Conservation (phyloP, 1,140 invertebrate species). For the Spodoptera litura region DNA sequence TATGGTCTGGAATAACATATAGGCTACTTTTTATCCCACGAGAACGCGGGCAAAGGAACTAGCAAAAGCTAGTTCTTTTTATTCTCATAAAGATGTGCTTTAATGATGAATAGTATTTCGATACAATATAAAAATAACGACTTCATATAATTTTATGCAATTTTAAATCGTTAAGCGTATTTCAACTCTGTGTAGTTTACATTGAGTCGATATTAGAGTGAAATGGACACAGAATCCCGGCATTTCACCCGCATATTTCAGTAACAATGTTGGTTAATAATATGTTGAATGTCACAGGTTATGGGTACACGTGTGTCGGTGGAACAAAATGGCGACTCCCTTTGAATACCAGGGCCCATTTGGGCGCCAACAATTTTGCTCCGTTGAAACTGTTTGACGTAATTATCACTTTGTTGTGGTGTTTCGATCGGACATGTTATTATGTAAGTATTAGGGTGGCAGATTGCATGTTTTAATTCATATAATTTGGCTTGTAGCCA, state of each 20-base stretch:
- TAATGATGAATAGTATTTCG: no score
- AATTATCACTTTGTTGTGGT: conserved; percentile 38
- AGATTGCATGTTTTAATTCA: neutral
- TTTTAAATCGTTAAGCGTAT: no score
- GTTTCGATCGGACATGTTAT: neutral
- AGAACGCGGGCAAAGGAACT: no score
- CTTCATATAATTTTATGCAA: no score
- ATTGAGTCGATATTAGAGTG: no score
- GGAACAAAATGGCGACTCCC: conserved; percentile 55
- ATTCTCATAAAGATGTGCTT: no score
- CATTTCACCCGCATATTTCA: conserved; percentile 32
- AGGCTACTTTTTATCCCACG: no score
- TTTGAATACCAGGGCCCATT: conserved; percentile 58
- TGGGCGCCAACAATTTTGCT: conserved; percentile 52
- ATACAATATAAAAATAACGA: no score
- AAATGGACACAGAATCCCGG: conserved; percentile 13
- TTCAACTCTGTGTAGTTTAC: no score
- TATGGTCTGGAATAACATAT: no score
- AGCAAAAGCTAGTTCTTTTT: no score
- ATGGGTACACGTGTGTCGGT: conserved; percentile 65
- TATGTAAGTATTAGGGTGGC: neutral
- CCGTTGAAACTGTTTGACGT: conserved; percentile 17
- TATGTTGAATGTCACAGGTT: conserved; percentile 64
- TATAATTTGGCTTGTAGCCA: neutral
- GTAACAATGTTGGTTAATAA: conserved; percentile 54